Evolutionary conservation across 2,797 vertebrate genomes (phyloP).

Genomic region (Microtus agrestis): DNA sequence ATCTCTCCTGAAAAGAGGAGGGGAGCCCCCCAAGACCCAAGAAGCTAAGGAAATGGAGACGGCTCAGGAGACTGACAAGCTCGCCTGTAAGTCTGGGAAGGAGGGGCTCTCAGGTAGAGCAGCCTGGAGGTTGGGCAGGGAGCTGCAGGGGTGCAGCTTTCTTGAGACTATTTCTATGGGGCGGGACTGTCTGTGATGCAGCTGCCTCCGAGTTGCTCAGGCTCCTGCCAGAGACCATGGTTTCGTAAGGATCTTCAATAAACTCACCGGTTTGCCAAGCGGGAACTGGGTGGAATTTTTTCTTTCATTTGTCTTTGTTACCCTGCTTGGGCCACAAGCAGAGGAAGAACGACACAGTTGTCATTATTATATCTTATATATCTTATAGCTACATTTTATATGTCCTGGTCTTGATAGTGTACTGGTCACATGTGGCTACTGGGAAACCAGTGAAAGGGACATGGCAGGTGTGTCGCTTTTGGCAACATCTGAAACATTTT

Average conservation of each 20-base stretch:
- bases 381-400: too few relatives aligned
- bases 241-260: neutral
- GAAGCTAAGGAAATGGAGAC: neutral
- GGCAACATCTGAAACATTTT: neutral
- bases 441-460: neutral
- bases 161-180: neutral
- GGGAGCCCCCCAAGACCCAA: too few relatives aligned
- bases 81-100: neutral
- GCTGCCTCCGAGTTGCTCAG: neutral
- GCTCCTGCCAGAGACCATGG: neutral
- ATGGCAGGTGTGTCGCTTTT: neutral
- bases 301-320: neutral
- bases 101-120: neutral
- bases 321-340: neutral
- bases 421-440: too few relatives aligned
- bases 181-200: neutral
- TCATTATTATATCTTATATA: too few relatives aligned
- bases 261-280: neutral
- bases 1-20: neutral
- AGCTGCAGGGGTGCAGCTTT: neutral
- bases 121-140: neutral
- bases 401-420: neutral
- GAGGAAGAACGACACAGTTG: neutral
- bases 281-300: neutral
- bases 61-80: neutral